Conservation (phyloP, 2,113 vertebrate genomes). For the Ascaphus truei region DNA sequence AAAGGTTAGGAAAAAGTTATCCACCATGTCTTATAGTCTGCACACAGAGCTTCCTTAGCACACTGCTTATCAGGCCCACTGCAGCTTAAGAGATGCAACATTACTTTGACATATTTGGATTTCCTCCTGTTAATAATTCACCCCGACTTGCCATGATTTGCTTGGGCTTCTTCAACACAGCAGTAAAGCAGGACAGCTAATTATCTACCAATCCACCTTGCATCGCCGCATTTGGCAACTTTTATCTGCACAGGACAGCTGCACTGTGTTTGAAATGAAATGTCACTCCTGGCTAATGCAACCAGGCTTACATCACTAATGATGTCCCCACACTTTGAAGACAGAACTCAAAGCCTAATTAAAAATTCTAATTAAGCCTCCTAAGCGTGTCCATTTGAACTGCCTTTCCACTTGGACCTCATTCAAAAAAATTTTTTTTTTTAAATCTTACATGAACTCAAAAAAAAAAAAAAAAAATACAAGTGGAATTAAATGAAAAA, state of each 20-base stretch:
- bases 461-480: slow-evolving; percentile 30
- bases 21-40: neutral
- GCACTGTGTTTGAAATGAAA: slow-evolving; percentile 64
- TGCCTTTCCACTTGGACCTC: slow-evolving; percentile 53
- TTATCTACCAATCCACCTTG: slow-evolving; percentile 73
- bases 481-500: slow-evolving; percentile 47
- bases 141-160: slow-evolving; percentile 36
- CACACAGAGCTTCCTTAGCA: neutral
- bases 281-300: slow-evolving; percentile 56
- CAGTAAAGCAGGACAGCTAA: slow-evolving; percentile 54
- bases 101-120: slow-evolving; percentile 38
- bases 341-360: slow-evolving; percentile 71
- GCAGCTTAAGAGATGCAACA: slow-evolving; percentile 49
- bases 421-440: slow-evolving; percentile 34
- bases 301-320: slow-evolving; percentile 57
- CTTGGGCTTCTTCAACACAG: slow-evolving; percentile 39
- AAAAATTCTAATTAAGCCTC: slow-evolving; percentile 76
- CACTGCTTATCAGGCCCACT: slow-evolving; percentile 50
- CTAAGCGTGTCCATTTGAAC: slow-evolving; percentile 37
- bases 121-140: slow-evolving; percentile 50
- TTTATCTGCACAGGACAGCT: slow-evolving; percentile 71
- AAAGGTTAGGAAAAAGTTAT: neutral
- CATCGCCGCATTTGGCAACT: slow-evolving; percentile 49
- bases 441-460: slow-evolving; percentile 38
- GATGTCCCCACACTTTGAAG: slow-evolving; percentile 71